Evolutionary conservation across 2,888 invertebrate genomes (phyloP).

Genomic region (Mesochorus sp.): DNA sequence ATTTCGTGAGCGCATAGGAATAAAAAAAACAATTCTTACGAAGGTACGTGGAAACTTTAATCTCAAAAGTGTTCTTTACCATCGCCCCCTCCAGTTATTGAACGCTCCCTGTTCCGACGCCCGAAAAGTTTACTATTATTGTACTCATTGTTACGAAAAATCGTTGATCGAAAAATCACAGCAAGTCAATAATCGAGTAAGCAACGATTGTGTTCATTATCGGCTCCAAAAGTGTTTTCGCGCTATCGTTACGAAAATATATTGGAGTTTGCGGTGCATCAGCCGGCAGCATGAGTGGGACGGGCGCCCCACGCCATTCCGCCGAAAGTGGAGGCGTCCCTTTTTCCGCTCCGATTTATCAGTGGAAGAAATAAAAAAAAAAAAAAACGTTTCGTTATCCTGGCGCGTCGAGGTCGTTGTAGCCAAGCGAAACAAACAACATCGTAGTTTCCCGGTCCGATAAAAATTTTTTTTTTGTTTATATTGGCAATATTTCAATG

Average conservation of each 20-base stretch:
- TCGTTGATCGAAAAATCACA: background rate
- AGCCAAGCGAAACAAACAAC: no score
- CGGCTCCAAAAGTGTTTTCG: background rate
- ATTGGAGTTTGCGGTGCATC: slow-evolving; percentile 8
- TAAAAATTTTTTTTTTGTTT: no score
- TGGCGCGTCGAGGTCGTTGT: no score
- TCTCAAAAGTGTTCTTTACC: background rate
- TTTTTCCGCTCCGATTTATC: slow-evolving; percentile 24
- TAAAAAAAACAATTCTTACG: background rate
- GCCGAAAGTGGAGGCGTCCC: slow-evolving; percentile 49
- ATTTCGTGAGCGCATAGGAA: background rate
- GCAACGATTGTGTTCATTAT: no score
- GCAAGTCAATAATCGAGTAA: no score
- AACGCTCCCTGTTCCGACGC: slow-evolving; percentile 16
- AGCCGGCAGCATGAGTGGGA: slow-evolving; percentile 50
- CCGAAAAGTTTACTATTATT: background rate
- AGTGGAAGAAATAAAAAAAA: background rate
- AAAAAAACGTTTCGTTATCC: background rate
- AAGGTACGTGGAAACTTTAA: slow-evolving; percentile 18
- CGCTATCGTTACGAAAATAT: background rate
- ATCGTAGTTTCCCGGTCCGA: no score
- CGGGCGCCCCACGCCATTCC: slow-evolving; percentile 59
- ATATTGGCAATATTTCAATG: no score
- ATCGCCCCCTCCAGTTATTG: slow-evolving; percentile 11
- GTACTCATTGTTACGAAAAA: slow-evolving; percentile 5